Conservation (phyloP, 1,140 invertebrate species). For the Drosophila simulans region DNA sequence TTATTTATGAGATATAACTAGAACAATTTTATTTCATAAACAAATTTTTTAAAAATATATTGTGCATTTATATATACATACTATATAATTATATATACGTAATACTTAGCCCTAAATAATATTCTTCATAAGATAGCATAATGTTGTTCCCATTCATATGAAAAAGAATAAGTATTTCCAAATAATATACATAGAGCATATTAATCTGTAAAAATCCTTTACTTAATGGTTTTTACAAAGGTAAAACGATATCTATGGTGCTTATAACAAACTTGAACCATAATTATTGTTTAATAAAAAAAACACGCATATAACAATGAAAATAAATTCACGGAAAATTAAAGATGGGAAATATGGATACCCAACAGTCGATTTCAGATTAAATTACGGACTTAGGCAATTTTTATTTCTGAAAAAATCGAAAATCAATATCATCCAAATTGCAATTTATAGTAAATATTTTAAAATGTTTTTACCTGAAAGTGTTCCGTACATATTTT, state of each 20-base stretch:
- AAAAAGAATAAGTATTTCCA: slow-evolving; percentile 14
- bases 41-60: slow-evolving; percentile 10
- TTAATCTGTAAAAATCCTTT: neutral
- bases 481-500: no score
- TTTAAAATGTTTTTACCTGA: no score
- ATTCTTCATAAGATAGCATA: slow-evolving; percentile 7
- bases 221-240: neutral
- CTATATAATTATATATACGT: slow-evolving; percentile 14
- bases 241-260: neutral
- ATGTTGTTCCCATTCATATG: neutral
- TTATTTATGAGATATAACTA: slow-evolving; percentile 26
- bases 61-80: slow-evolving; percentile 15
- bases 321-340: no score
- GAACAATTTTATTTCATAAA: slow-evolving; percentile 46
- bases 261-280: neutral
- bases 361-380: no score
- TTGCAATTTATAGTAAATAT: no score
- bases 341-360: no score
- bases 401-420: no score
- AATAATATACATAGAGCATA: neutral
- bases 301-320: no score
- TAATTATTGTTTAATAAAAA: neutral
- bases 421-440: no score
- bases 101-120: slow-evolving; percentile 11
- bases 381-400: no score